These are phyloP conservation scores for Gadopsis bispinosus DNA, from an alignment of 2,797 vertebrate genomes.

Conservation along the genomic window DNA sequence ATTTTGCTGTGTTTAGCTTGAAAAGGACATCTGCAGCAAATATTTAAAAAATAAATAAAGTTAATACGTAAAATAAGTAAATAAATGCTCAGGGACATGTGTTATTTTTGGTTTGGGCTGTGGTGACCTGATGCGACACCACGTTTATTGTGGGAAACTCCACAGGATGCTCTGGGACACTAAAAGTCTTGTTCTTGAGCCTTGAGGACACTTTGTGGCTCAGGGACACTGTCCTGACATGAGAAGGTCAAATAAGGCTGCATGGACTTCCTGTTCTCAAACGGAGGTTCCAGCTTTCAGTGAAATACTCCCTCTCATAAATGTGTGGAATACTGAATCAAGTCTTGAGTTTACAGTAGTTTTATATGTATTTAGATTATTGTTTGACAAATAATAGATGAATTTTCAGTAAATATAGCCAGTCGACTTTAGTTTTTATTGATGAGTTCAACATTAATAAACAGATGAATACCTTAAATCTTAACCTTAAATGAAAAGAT, in stretches of 20 bases:
- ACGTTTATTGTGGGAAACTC: constrained; percentile 16
- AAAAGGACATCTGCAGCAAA: not conserved
- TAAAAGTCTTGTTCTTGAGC: not conserved
- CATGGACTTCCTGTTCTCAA: constrained; percentile 27
- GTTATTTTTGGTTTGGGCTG: not conserved
- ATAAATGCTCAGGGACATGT: not conserved
- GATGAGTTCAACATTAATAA: too few species aligned
- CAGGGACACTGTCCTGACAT: not conserved
- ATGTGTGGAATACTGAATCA: not conserved
- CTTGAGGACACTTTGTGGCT: not conserved
- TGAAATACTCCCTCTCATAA: not conserved
- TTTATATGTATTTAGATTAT: too few species aligned
- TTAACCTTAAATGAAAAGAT: not conserved
- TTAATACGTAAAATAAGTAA: not conserved
- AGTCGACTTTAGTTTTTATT: too few species aligned
- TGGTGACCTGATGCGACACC: rapidly evolving
- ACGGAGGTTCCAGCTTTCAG: not conserved
- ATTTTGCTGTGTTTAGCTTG: not conserved
- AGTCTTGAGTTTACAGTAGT: not conserved
- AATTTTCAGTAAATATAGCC: not conserved
- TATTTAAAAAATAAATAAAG: not conserved
- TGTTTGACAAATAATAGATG: too few species aligned
- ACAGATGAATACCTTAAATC: too few species aligned
- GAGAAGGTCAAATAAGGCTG: not conserved
- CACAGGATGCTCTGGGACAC: not conserved